Evolutionary conservation across 2,113 vertebrate genomes (phyloP).

Genomic region (Ceyx melanurus): DNA sequence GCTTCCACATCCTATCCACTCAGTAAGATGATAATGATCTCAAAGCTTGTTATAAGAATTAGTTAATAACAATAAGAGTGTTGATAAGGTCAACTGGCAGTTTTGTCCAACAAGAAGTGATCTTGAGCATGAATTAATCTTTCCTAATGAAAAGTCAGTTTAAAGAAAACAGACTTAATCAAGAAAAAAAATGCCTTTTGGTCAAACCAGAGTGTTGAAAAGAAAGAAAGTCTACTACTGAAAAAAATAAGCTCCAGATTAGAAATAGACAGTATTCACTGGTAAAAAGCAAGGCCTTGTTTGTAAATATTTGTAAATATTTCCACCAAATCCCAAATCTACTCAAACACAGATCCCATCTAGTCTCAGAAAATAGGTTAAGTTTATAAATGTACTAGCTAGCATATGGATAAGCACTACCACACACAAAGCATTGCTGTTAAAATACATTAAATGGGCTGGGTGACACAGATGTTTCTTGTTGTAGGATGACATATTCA

Average conservation of each 20-base stretch:
- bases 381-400: background rate
- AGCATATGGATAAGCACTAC: background rate
- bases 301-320: constrained; percentile 7
- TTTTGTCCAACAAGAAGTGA: background rate
- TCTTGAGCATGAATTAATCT: background rate
- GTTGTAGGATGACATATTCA: background rate
- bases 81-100: constrained; percentile 23
- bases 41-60: constrained; percentile 1
- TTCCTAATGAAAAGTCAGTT: constrained; percentile 30
- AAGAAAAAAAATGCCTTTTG: background rate
- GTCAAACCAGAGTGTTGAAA: constrained; percentile 24
- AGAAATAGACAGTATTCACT: background rate
- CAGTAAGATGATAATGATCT: background rate
- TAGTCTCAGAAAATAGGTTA: background rate
- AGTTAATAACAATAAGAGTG: constrained; percentile 5
- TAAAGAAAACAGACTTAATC: background rate
- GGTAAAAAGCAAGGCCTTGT: background rate
- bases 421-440: background rate
- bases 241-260: background rate
- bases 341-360: background rate
- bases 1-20: background rate
- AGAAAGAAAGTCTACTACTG: background rate
- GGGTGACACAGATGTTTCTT: background rate
- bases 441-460: background rate
- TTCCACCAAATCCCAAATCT: background rate